Conservation (phyloP, 2,113 vertebrate species). For the Centropus unirufus region DNA sequence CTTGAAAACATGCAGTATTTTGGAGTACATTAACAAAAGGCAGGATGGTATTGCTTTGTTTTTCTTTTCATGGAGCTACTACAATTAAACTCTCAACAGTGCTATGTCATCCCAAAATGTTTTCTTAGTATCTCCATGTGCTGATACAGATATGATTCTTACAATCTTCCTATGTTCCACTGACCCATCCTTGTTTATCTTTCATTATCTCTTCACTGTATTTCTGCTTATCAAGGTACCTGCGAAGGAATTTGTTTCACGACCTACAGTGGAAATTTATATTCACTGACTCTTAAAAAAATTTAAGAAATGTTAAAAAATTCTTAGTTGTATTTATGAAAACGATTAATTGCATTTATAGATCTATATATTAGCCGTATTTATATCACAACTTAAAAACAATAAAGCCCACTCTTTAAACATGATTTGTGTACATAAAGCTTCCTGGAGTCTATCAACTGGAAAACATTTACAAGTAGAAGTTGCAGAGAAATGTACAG, state of each 20-base stretch:
- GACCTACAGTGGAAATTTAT: not conserved
- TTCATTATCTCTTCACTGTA: not conserved
- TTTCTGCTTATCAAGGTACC: not conserved
- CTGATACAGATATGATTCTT: not conserved
- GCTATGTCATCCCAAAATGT: not conserved
- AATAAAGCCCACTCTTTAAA: not conserved
- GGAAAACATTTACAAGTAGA: not conserved
- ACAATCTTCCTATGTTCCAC: not conserved
- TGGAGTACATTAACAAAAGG: not conserved
- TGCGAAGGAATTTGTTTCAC: not conserved
- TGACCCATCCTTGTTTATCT: not conserved
- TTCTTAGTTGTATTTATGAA: not conserved
- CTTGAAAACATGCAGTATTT: not conserved
- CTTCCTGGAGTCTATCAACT: not conserved
- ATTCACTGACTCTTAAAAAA: not conserved
- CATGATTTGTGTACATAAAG: not conserved
- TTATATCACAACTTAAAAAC: not conserved
- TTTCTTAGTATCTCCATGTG: not conserved
- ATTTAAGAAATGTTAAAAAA: not conserved
- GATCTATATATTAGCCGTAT: not conserved
- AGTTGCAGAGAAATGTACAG: not conserved
- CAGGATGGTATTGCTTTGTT: not conserved
- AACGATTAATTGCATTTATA: not conserved
- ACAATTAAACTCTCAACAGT: not conserved
- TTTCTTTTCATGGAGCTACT: not conserved